phyloP scores from a whole-genome alignment of 2,113 vertebrate species.

The Natator depressus region DNA sequence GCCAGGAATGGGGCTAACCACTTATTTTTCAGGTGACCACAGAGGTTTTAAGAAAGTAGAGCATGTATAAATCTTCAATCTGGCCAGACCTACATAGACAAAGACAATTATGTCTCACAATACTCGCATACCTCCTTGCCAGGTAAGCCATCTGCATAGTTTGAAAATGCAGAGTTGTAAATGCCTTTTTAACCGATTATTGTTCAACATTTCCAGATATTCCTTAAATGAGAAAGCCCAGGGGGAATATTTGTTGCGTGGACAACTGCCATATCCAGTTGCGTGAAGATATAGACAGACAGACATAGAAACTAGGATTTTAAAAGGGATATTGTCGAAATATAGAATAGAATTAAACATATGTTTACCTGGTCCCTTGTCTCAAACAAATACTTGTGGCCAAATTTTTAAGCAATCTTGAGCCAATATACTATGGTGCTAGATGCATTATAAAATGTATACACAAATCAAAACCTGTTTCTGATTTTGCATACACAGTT shows the following conservation, averaged over 20 bases:
- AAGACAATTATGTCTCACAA: not conserved
- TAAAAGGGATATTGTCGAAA: not conserved
- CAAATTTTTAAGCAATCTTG: not conserved
- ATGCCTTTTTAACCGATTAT: not conserved
- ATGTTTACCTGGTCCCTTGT: not conserved
- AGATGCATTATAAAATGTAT: rapidly evolving
- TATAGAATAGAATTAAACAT: not conserved
- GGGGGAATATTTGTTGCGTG: not conserved
- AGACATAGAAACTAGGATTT: not conserved
- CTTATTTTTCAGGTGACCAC: not conserved
- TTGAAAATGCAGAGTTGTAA: not conserved
- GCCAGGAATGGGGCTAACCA: not conserved
- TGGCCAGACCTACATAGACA: not conserved
- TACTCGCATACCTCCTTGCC: not conserved
- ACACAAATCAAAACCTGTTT: not conserved
- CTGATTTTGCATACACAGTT: not conserved
- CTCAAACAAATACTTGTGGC: not conserved
- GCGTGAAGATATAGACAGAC: rapidly evolving
- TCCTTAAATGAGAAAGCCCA: no score
- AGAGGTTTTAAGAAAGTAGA: not conserved
- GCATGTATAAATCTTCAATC: not conserved
- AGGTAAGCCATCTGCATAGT: not conserved
- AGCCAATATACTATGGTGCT: not conserved
- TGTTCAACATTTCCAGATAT: no score
- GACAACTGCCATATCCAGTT: not conserved